phyloP scores from a whole-genome alignment of 1,140 invertebrate genomes.

The Harlomillsia oculata region DNA sequence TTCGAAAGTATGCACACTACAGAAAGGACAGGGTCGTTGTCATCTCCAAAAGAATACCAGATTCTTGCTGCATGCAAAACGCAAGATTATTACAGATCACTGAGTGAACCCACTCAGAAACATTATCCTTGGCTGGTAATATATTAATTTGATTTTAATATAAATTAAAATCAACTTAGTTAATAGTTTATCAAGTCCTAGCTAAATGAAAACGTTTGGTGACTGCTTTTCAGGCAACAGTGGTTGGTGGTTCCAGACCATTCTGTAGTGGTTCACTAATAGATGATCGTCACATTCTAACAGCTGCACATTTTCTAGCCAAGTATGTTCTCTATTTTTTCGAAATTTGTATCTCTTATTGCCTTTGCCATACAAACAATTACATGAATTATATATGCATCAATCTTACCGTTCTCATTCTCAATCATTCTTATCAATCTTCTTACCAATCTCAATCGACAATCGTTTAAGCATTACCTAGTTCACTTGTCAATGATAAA shows the following conservation, averaged over 20 bases:
- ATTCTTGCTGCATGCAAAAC: slow-evolving; percentile 17
- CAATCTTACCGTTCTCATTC: background rate
- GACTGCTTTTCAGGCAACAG: slow-evolving; percentile 16
- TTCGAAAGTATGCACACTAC: slow-evolving; percentile 10
- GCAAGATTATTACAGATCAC: slow-evolving; percentile 11
- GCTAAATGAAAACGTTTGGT: background rate
- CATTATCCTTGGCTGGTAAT: slow-evolving; percentile 30
- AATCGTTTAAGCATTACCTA: too few relatives aligned
- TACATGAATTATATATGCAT: too few relatives aligned
- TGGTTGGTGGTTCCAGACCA: slow-evolving; percentile 11
- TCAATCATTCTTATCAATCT: background rate
- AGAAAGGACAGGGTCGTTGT: too few relatives aligned
- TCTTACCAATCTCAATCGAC: background rate
- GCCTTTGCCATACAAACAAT: too few relatives aligned
- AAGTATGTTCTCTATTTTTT: slow-evolving; percentile 12
- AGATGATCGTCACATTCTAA: slow-evolving; percentile 17
- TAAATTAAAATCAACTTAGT: too few relatives aligned
- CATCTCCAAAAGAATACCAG: slow-evolving; percentile 5
- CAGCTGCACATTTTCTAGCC: slow-evolving; percentile 16
- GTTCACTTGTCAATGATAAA: too few relatives aligned
- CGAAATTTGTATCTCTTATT: background rate
- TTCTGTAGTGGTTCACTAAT: slow-evolving; percentile 21
- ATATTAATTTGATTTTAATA: too few relatives aligned
- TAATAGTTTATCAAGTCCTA: background rate
- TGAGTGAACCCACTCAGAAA: slow-evolving; percentile 1